Conservation (phyloP, 2,797 vertebrate genomes). For the Gymnodraco acuticeps region DNA sequence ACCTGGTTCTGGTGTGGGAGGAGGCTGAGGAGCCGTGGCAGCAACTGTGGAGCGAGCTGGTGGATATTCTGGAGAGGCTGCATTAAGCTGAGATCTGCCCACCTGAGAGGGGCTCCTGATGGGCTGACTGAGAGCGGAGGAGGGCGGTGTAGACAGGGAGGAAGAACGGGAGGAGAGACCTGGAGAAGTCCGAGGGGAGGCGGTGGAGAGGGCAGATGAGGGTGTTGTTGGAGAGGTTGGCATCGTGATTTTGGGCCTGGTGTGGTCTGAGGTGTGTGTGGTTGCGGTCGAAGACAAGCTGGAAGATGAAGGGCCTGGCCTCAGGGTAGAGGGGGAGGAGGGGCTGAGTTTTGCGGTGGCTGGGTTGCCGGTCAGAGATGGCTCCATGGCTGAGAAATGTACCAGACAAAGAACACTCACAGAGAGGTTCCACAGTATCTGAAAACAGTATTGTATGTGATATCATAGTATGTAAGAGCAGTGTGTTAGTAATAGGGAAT, state of each 20-base stretch:
- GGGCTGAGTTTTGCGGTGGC: slow-evolving; percentile 36
- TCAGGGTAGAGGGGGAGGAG: slow-evolving; percentile 38
- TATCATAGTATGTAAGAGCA: background rate
- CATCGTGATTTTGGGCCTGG: slow-evolving; percentile 52
- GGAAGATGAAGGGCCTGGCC: slow-evolving; percentile 38
- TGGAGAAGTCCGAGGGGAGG: slow-evolving; percentile 41
- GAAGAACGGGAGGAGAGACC: slow-evolving; percentile 60
- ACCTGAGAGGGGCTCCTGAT: slow-evolving; percentile 72
- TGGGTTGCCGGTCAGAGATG: slow-evolving; percentile 39
- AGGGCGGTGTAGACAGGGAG: slow-evolving; percentile 60
- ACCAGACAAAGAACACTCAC: slow-evolving; percentile 11
- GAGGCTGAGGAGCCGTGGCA: slow-evolving; percentile 40
- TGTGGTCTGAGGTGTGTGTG: slow-evolving; percentile 28
- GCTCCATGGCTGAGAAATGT: slow-evolving; percentile 75
- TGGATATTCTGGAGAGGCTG: slow-evolving; percentile 58
- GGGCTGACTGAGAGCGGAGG: slow-evolving; percentile 61
- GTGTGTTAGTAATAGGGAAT: background rate
- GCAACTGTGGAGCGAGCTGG: slow-evolving; percentile 30
- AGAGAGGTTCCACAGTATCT: background rate
- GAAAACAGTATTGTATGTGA: background rate
- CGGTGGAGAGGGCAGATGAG: slow-evolving; percentile 48
- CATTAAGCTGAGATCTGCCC: slow-evolving; percentile 86
- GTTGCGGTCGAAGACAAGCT: slow-evolving; percentile 39
- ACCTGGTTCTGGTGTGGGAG: slow-evolving; percentile 75
- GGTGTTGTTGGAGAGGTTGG: slow-evolving; percentile 53